Percentiles rank a stretch among this genome's conserved stretches.
Evolutionary conservation across 2,113 vertebrate species (phyloP).

Genomic region (Tupaia chinensis): DNA sequence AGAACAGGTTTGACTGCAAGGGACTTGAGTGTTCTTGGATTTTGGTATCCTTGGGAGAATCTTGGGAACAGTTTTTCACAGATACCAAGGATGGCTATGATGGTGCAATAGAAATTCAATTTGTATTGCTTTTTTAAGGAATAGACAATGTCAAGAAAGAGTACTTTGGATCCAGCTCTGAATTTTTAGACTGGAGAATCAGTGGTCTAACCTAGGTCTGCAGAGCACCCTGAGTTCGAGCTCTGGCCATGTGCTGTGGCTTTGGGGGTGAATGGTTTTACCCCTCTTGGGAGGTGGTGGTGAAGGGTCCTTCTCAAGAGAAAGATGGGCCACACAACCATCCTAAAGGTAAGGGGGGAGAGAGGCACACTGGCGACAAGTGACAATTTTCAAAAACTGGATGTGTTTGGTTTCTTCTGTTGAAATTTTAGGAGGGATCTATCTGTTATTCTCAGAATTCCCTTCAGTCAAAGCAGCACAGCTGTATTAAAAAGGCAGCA

Average conservation of each 20-base stretch:
- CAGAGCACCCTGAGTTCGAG: rapidly evolving
- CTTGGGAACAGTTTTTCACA: no score
- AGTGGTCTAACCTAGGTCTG: neutral
- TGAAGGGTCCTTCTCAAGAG: neutral
- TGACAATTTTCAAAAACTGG: neutral
- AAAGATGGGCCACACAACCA: neutral
- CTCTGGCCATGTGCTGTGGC: rapidly evolving
- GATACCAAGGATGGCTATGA: neutral
- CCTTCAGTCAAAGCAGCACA: neutral
- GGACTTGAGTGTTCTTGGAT: no score
- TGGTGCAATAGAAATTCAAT: neutral
- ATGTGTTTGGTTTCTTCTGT: neutral
- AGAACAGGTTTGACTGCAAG: no score
- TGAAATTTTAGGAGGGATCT: neutral
- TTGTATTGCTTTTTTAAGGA: neutral
- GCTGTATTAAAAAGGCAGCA: neutral
- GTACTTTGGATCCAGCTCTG: neutral
- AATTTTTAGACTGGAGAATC: neutral
- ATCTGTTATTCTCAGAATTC: constrained; percentile 44
- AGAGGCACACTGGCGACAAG: neutral
- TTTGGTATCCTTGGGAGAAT: no score
- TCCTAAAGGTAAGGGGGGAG: neutral
- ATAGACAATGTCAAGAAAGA: neutral
- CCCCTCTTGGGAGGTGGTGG: neutral
- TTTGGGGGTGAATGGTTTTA: rapidly evolving